Conservation (phyloP, 1,140 invertebrate species). For the Drosophila aff. region DNA sequence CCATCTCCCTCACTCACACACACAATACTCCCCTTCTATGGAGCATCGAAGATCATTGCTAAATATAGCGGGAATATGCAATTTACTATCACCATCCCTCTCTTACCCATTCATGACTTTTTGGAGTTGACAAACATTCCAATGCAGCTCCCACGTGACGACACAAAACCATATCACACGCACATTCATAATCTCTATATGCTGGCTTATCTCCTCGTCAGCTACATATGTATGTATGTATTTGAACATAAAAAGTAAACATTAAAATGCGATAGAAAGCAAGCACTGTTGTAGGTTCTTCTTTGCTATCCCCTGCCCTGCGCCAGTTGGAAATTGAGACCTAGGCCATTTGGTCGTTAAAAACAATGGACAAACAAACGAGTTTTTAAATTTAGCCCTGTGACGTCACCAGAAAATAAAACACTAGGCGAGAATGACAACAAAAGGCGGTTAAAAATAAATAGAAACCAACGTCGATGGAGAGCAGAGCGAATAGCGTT, state of each 20-base stretch:
- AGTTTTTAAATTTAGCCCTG: slow-evolving; percentile 69
- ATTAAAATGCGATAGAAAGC: slow-evolving; percentile 44
- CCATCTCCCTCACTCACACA: background rate
- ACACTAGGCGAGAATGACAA: slow-evolving; percentile 60
- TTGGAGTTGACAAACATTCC: slow-evolving; percentile 23
- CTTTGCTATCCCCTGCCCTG: background rate
- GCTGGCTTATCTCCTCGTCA: slow-evolving; percentile 47
- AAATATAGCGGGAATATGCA: slow-evolving; percentile 46
- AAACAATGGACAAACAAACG: slow-evolving; percentile 69
- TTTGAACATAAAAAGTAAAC: slow-evolving; percentile 44
- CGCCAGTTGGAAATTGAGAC: slow-evolving; percentile 38
- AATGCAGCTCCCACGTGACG: slow-evolving; percentile 63
- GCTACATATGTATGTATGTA: background rate
- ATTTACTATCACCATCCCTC: slow-evolving; percentile 10
- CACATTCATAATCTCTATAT: slow-evolving; percentile 6
- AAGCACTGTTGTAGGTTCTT: slow-evolving; percentile 8
- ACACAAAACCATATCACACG: slow-evolving; percentile 56
- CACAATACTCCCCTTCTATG: background rate
- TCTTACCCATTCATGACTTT: slow-evolving; percentile 10
- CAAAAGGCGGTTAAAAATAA: slow-evolving; percentile 47
- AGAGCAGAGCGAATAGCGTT: slow-evolving; percentile 24
- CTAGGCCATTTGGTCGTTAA: slow-evolving; percentile 34
- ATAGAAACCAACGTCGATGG: slow-evolving; percentile 51
- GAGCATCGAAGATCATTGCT: slow-evolving; percentile 36
- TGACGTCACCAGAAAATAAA: slow-evolving; percentile 68